These are phyloP conservation scores for Campylorhamphus procurvoides DNA, from an alignment of 2,113 vertebrate species.

Conservation along the genomic window DNA sequence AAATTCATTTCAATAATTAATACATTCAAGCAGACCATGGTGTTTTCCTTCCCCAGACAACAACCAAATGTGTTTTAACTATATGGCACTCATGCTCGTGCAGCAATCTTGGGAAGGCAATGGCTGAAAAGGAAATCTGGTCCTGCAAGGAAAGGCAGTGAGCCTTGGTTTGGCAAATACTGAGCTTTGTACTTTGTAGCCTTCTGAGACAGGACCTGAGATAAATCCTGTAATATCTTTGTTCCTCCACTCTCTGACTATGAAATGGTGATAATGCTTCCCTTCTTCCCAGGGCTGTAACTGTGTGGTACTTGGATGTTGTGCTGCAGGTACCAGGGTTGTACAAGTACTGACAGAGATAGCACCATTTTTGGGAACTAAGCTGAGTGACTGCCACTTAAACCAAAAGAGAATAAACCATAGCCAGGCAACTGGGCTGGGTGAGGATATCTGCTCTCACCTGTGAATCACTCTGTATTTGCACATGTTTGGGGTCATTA, in stretches of 20 bases:
- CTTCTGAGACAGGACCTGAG: neutral
- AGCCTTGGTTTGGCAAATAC: neutral
- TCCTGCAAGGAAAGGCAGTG: neutral
- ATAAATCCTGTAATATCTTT: neutral
- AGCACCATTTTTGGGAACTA: neutral
- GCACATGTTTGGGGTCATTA: neutral
- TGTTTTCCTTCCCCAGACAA: neutral
- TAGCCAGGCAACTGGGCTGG: neutral
- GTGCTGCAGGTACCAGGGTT: neutral
- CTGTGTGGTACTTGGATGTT: neutral
- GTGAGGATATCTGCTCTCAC: neutral
- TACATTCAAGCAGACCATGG: neutral
- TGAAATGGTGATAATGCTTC: neutral
- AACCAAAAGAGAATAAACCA: neutral
- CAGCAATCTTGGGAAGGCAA: neutral
- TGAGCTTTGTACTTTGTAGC: neutral
- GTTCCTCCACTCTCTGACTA: neutral
- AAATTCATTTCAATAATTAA: neutral
- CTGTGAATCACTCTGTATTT: neutral
- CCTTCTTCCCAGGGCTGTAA: neutral
- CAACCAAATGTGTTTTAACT: neutral
- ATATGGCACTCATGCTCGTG: accelerated
- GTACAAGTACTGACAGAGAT: neutral
- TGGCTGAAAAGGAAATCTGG: neutral
- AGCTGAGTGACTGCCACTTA: neutral